Evolutionary conservation across 2,888 invertebrate genomes (phyloP), one percentile per base, ranked within the genome.

Genomic region (Papilio elwesi): DNA sequence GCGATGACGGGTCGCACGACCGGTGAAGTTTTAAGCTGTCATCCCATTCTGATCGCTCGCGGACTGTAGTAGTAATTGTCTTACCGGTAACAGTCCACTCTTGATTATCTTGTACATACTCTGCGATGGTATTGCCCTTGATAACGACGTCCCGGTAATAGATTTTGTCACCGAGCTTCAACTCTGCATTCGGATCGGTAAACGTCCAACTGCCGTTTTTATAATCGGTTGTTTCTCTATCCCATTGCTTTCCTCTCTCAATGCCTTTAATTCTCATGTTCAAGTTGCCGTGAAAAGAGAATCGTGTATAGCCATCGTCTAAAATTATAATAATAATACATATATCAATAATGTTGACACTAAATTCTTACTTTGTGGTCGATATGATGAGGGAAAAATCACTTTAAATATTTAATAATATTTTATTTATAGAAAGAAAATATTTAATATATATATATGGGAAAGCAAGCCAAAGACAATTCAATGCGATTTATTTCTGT

Each of bases 91-190:
- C 95, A n/a, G 87, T 91, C 90, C 94, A 94, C 74, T 90, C 88
- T 65, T 95, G 95, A 81, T 96, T 93, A 74, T 96, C 94, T 77
- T 95, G 95, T 49, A 95, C 91, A 82, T 96, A 97, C 0, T 26
- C 4, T 26, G 26, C 97, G 97, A 51, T 26, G 26, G 96, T 85
- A 0, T 96, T 96, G 75, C 96, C 93, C 80, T 96, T 95, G 76
- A 96, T 95, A 0, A 96, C 96, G 79, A 96, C 96, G 0, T 96
- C 94, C 97, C 97, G 97, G 84, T 96, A 97, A 84, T 97, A 96
- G 26, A 97, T 88, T 9, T 93, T 94, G 82, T 97, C 97, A 0
- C 96, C 96, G 0, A 90, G 76, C 79, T 96, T 95, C 47, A 97
- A 84, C 76, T 88, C 83, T 0, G 95, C 94, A 15, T 87, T 90